phyloP scores from a whole-genome alignment of 2,888 invertebrate genomes.

The Chelonus formosanus region DNA sequence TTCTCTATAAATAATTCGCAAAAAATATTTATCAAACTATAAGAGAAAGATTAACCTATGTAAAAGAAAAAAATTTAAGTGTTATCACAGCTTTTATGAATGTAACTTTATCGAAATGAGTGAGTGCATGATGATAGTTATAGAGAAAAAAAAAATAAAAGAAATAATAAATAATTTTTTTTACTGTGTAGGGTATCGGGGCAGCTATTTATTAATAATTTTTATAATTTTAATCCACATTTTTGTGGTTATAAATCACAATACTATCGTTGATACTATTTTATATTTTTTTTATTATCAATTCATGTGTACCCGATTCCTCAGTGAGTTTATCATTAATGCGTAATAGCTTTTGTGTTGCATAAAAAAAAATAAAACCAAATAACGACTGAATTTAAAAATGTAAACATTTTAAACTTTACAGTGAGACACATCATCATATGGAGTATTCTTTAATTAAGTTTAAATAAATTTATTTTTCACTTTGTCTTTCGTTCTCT shows the following conservation, averaged over 20 bases:
- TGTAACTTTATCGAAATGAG: constrained; percentile 10
- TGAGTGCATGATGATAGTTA: not conserved
- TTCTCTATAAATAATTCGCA: too few species aligned
- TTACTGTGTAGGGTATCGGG: too few species aligned
- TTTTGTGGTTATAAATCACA: too few species aligned
- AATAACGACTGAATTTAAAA: constrained; percentile 54
- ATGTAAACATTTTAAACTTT: constrained; percentile 27
- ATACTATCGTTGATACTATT: too few species aligned
- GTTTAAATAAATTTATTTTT: constrained; percentile 3
- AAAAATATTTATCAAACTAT: too few species aligned
- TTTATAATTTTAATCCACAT: too few species aligned
- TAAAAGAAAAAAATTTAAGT: constrained; percentile 32
- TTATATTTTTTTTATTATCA: too few species aligned
- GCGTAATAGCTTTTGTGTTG: too few species aligned
- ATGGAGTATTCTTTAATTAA: constrained; percentile 32
- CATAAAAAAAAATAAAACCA: constrained; percentile 43
- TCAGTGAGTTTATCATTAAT: too few species aligned
- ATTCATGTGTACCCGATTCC: too few species aligned
- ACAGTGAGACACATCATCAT: constrained; percentile 26
- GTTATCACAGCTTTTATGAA: constrained; percentile 43
- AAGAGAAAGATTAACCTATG: constrained; percentile 16
- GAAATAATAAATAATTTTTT: not conserved
- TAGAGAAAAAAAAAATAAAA: too few species aligned
- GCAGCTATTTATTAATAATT: too few species aligned
- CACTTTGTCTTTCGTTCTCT: constrained; percentile 37